Base-by-base conservation (phyloP, 2,888 invertebrate species). In the Eupithecia centaureata region DNA sequence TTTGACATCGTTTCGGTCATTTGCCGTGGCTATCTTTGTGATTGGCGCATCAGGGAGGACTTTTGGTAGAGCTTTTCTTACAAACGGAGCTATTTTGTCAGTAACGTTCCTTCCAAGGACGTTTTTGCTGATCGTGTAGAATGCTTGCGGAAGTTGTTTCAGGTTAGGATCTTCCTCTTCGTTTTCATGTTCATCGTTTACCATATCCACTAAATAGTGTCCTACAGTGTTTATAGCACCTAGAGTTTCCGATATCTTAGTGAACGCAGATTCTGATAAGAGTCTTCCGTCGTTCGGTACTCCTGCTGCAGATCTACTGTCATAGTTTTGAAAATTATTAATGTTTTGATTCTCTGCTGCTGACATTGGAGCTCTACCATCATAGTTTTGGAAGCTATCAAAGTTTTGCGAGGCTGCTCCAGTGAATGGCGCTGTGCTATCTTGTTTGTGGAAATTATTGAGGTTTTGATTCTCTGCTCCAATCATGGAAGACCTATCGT, bases 201-300 rank as follows among this genome's bases (percentile, higher is more conserved):
- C 97, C 94, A 97, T 96, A 79, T 97, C 97, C 0, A 98, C 97
- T 74, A 98, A 94, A 82, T 97, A 97, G 82, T 96, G 95, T 0
- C 97, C 97, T 0, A 98, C 96, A 1, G 97, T 97, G 76, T 97
- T 97, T 18, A 98, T 94, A 4, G 97, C 97, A 35, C 97, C 97
- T 38, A 95, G 82, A 0, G 95, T 95, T 83, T 95, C 95, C 0
- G 95, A 95, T 79, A 95, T 95, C 75, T 91, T 94, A 65, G 94
- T 92, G 72, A 95, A 95, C 7, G 95, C 94, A 5, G 95, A 94
- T 30, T 94, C 94, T 1, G 95, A 95, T 0, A 95, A 86, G 4
- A 95, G 79, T 57, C 95, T 89, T 7, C 94, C 94, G 73, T 94
- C 90, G 58, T 89, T 89, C 15, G 88, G 81, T 5, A 76, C 71